phyloP scores from a whole-genome alignment of 2,113 vertebrate genomes.

The Nothocercus nigrocapillus region DNA sequence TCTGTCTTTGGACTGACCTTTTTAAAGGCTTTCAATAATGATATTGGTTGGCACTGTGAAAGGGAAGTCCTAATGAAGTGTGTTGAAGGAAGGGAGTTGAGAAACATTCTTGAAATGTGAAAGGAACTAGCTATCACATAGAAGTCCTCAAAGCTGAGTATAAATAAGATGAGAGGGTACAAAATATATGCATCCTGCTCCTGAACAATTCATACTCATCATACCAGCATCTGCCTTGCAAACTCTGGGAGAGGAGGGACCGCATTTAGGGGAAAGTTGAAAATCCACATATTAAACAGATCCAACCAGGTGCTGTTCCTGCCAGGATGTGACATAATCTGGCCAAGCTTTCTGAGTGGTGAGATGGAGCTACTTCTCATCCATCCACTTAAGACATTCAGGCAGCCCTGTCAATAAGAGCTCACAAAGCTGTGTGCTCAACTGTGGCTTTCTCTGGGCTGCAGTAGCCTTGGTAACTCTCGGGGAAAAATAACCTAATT shows the following conservation, averaged over 20 bases:
- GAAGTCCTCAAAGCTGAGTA: background rate
- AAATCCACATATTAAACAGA: background rate
- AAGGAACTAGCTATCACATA: background rate
- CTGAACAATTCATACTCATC: background rate
- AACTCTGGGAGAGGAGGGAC: rapidly evolving
- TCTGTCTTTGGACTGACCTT: background rate
- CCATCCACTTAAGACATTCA: conserved; percentile 3
- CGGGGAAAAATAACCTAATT: conserved; percentile 47
- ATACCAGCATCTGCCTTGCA: background rate
- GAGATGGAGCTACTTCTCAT: background rate
- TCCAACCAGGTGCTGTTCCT: background rate
- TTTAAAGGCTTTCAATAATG: background rate
- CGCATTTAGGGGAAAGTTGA: background rate
- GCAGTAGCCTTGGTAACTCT: conserved; percentile 72
- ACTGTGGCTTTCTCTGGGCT: conserved; percentile 44
- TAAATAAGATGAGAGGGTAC: background rate
- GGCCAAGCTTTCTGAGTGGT: background rate
- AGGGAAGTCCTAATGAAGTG: background rate
- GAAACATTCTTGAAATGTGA: background rate
- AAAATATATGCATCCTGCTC: background rate
- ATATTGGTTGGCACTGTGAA: background rate
- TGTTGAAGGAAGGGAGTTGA: background rate
- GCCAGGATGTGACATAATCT: background rate
- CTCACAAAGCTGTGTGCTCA: conserved; percentile 5
- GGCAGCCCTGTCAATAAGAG: conserved; percentile 28